Base-by-base conservation (phyloP, 1,140 invertebrate genomes). In the Leptestheria dahalacensis region DNA sequence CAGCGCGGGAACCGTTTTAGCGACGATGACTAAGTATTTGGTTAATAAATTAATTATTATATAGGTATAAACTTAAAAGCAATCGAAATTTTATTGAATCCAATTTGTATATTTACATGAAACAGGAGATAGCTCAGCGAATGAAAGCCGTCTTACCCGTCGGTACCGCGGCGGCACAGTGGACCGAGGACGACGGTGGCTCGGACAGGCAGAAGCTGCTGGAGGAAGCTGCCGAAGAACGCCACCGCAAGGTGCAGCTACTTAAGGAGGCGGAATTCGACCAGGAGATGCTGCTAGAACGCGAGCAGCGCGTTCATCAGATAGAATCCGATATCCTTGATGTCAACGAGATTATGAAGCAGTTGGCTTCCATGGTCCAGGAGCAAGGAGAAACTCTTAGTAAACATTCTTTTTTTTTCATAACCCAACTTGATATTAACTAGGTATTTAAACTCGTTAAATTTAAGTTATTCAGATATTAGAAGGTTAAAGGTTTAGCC, bases 261-360 rank as follows among this genome's bases (percentile, higher is more conserved):
- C 69, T 78, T 59, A 73, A 76, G 53, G 71, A 78, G 48, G 72
- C 89, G 15, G 81, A 86, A 68, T 87, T 87, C 72, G 83, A 88
- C 70, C 80, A 82, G 61, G 83, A 82, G 59, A 76, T 89, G 74
- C 66, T 86, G 47, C 63, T 84, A 24, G 86, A 89, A 62, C 77
- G 82, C 46, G 83, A 87, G 65, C 77, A 82, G 21, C 78, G 82
- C 68, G 79, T 89, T 60, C 78, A 77, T 63, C 76, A 80, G 68
- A 86, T 89, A 50, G 86, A 94, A 74, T 79, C 80, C 2, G 86
- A 94, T 70, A 85, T 96, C 58, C 72, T 89, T 57, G 90, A 94
- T 72, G 84, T 94, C 0, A 92, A 92, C 72, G 81, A 89, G 70
- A 92, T 96, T 56, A 95, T 95, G 83, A 81, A 84, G 61, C 84